Percentiles rank a stretch among this genome's conserved stretches.
Conservation (phyloP, 2,888 invertebrate species). For the Chymomyza procnemis region DNA sequence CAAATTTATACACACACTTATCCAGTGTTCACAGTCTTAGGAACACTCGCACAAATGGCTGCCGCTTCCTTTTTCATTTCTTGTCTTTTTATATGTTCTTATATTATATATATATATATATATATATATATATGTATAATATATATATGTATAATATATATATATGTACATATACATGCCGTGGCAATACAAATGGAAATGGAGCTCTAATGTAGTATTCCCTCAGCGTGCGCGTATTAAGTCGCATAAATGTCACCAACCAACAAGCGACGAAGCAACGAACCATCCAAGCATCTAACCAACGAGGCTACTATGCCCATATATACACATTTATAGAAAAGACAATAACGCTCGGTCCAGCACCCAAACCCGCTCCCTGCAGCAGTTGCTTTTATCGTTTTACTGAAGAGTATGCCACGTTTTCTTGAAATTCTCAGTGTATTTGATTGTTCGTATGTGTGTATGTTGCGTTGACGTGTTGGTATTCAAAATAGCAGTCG, state of each 20-base stretch:
- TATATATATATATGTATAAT: slow-evolving; percentile 20
- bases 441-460: slow-evolving; percentile 6
- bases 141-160: slow-evolving; percentile 5
- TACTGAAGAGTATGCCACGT: slow-evolving; percentile 14
- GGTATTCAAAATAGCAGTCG: slow-evolving; percentile 74
- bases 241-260: slow-evolving; percentile 68
- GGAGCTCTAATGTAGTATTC: slow-evolving; percentile 69
- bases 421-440: neutral
- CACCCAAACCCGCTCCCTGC: slow-evolving; percentile 4
- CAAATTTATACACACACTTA: neutral
- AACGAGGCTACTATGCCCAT: slow-evolving; percentile 25
- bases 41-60: slow-evolving; percentile 55
- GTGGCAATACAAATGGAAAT: slow-evolving; percentile 49
- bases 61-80: slow-evolving; percentile 45
- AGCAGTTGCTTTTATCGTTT: slow-evolving; percentile 5
- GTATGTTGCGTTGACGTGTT: slow-evolving; percentile 46
- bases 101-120: no score
- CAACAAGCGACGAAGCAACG: slow-evolving; percentile 20
- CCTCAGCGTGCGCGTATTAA: slow-evolving; percentile 66
- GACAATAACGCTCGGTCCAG: slow-evolving; percentile 65
- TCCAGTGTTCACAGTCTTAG: slow-evolving; percentile 5
- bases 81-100: slow-evolving; percentile 23
- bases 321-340: slow-evolving; percentile 30
- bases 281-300: neutral
- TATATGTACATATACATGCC: slow-evolving; percentile 18